Evolutionary conservation across 2,797 vertebrate species (phyloP), one percentile per base, ranked within the genome.

Genomic region (Poeciliopsis presidionis): DNA sequence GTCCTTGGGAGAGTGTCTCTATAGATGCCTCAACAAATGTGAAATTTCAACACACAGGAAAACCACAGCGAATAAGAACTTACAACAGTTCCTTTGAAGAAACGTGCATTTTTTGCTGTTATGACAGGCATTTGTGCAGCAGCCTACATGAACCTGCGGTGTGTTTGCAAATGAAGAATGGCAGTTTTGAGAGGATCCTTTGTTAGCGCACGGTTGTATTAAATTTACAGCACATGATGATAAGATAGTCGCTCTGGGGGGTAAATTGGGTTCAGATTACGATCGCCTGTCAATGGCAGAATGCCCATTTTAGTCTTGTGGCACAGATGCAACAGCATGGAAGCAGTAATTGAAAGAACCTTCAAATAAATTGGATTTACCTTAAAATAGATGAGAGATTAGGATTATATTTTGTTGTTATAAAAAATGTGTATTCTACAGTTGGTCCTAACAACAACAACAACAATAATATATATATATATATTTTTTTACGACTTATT

Each of bases 171-270:
- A 87, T 81, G 75, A 81, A 78, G 81, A 77, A 78, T 73, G 33
- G 0, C 36, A 30, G 36, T 47, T 70, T 49, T 81, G 72, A 80
- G 61, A 63, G 33, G 45, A 63, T 57, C 41, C 73, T 76, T 82
- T 86, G 80, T 80, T 85, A 82, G 86, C 75, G 77, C 63, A 76
- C 85, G 49, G 75, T 87, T 84, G 81, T 70, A 77, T 45, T 63
- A 61, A 80, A 75, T 89, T 83, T 77, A 84, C 81, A 79, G 82
- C 3, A 70, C 63, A 76, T 30, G 43, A 74, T 81, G 75, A 84
- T 79, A 84, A 81, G 73, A 85, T 83, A 78, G 73, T 71, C 59
- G 43, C 45, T 70, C 69, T 55, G 71, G 80, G 84, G 82, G 82
- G 75, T 28, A 82, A 86, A 87, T 73, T 76, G 25, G 79, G 63